Percentiles rank a stretch among this genome's conserved stretches.
These are phyloP conservation scores for Escarpia spicata DNA, from an alignment of 2,888 invertebrate genomes.

Conservation along the genomic window DNA sequence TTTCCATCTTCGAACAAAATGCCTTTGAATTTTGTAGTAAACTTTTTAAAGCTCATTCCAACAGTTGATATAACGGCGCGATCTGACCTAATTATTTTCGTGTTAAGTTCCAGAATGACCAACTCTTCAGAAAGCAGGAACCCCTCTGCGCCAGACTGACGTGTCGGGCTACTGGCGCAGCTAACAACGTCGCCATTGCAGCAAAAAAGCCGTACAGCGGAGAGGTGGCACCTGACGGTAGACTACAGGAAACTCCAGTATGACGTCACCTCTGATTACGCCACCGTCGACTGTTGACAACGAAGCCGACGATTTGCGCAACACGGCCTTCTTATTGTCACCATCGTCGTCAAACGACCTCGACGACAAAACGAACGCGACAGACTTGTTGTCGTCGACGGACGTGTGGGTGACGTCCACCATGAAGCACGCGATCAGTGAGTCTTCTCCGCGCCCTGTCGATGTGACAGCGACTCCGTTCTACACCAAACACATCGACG, in stretches of 20 bases:
- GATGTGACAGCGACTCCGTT: background rate
- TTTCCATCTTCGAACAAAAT: no score
- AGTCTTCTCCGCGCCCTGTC: background rate
- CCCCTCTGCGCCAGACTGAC: background rate
- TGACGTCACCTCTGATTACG: background rate
- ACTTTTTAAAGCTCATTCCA: background rate
- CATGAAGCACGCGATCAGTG: background rate
- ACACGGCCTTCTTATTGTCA: background rate
- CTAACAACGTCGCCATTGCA: background rate
- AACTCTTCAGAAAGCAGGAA: background rate
- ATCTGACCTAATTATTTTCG: background rate
- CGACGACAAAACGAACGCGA: background rate
- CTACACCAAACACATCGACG: background rate
- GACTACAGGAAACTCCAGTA: background rate
- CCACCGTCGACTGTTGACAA: background rate
- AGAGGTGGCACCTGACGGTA: background rate
- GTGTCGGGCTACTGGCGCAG: background rate
- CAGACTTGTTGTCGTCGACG: background rate
- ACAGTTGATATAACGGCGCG: background rate
- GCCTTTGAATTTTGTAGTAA: no score
- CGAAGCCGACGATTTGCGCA: background rate
- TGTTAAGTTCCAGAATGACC: background rate
- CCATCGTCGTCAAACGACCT: background rate
- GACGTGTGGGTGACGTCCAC: background rate
- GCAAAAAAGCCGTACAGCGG: background rate